Evolutionary conservation across 2,888 invertebrate species (phyloP), one percentile per base, ranked within the genome.

Genomic region (Erpobdella octoculata): DNA sequence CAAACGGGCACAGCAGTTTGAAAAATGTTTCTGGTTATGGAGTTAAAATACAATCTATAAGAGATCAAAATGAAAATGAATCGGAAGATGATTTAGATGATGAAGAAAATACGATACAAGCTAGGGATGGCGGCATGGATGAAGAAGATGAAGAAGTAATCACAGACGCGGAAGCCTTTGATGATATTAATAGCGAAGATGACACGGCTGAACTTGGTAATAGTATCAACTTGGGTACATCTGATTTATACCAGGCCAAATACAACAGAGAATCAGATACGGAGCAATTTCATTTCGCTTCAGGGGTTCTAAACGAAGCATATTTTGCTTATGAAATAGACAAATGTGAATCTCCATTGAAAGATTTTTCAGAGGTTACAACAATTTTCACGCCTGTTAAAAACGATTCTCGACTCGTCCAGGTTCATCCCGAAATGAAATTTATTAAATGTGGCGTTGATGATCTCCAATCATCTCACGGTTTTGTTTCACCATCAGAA

Each of bases 21-120:
- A 62, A 62, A 18, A 62, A 62, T 33, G 62, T 62, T 33, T 62
- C 62, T n/a, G 31, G 33, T 4, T 62, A 62, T n/a, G 62, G 35
- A 9, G 62, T 62, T 0, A 31, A 31, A 62, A 35, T 62, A 6
- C 33, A 62, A 18, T 62, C 62, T 9, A 62, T 62, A 33, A n/a
- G 28, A 8, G 62, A 62, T n/a, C 31, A 33, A 12, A 58, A 21
- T 21, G 25, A 21, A 15, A 21, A 58, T 58, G 59, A 58, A 8
- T 8, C 9, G 9, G 59, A 58, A 15, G 18, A 58, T 62, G n/a
- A 33, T 33, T 1, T 33, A 28, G 62, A 62, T 9, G 33, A 35
- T 35, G 62, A 62, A 33, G 62, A 62, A 33, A 35, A 62, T 62
- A 35, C 31, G 28, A 35, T 33, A n/a, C 31, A 62, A 8, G 62